Percentiles rank a stretch among this genome's conserved stretches.
Evolutionary conservation across 2,113 vertebrate species (phyloP).

Genomic region (Zapus hudsonius): DNA sequence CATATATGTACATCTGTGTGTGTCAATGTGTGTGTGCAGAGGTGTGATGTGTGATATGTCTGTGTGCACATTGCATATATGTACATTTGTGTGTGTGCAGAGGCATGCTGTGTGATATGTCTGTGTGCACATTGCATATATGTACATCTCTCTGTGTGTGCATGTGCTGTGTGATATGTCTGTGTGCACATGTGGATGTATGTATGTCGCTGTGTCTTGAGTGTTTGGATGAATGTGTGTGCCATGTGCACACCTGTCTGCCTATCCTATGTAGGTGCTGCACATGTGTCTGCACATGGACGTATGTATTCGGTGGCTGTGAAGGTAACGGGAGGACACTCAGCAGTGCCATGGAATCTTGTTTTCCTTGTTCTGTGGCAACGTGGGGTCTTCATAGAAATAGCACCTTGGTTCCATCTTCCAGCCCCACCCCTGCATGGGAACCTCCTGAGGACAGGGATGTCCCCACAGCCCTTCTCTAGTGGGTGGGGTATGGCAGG

Average conservation of each 20-base stretch:
- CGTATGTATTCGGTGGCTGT: rapidly evolving
- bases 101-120: not conserved
- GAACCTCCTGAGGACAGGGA: no score
- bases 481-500: rapidly evolving
- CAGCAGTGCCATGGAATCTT: rapidly evolving
- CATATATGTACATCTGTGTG: not conserved
- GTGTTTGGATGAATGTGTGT: no score
- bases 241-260: no score
- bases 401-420: not conserved
- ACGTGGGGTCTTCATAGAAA: rapidly evolving
- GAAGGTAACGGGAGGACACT: no score
- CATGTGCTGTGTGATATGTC: no score
- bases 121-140: not conserved
- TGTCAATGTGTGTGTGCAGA: no score
- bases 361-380: not conserved
- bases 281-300: not conserved
- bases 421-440: no score
- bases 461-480: rapidly evolving
- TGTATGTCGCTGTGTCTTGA: no score
- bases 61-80: not conserved
- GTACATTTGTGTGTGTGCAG: not conserved
- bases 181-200: no score
- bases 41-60: not conserved
- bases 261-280: no score
- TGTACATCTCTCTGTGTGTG: not conserved